These are phyloP conservation scores for Jaculus jaculus DNA, from an alignment of 2,113 vertebrate genomes.

Conservation along the genomic window DNA sequence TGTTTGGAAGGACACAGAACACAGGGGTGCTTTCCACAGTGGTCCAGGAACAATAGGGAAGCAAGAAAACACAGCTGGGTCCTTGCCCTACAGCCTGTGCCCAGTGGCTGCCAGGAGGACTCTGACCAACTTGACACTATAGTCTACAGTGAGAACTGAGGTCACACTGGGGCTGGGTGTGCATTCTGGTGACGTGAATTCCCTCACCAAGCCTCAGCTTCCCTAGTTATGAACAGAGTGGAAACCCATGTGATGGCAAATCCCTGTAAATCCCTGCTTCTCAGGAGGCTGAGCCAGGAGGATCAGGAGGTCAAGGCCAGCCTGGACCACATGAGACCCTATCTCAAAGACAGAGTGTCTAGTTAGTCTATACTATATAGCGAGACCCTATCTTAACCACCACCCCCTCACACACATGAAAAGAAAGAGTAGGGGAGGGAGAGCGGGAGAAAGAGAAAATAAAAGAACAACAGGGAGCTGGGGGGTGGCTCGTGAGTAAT, in stretches of 20 bases:
- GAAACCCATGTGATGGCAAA: not conserved
- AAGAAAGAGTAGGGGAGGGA: too few species aligned
- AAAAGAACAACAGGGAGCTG: too few species aligned
- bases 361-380: too few species aligned
- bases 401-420: too few species aligned
- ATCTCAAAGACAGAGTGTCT: too few species aligned
- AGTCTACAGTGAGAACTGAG: not conserved
- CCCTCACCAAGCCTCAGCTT: not conserved
- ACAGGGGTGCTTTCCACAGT: conserved; percentile 22
- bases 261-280: not conserved
- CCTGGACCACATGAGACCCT: too few species aligned
- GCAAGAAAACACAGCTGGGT: conserved; percentile 60
- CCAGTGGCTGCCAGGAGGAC: not conserved
- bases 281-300: not conserved
- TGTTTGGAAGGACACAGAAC: conserved; percentile 46
- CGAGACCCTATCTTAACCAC: too few species aligned
- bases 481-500: too few species aligned
- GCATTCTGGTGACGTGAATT: not conserved
- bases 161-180: not conserved
- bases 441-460: too few species aligned
- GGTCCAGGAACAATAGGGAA: conserved; percentile 51
- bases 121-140: not conserved
- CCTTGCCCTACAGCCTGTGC: not conserved
- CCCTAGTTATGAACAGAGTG: not conserved
- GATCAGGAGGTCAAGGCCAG: not conserved